phyloP scores from a whole-genome alignment of 2,797 vertebrate genomes.

The Tenualosa thibaudeaui region DNA sequence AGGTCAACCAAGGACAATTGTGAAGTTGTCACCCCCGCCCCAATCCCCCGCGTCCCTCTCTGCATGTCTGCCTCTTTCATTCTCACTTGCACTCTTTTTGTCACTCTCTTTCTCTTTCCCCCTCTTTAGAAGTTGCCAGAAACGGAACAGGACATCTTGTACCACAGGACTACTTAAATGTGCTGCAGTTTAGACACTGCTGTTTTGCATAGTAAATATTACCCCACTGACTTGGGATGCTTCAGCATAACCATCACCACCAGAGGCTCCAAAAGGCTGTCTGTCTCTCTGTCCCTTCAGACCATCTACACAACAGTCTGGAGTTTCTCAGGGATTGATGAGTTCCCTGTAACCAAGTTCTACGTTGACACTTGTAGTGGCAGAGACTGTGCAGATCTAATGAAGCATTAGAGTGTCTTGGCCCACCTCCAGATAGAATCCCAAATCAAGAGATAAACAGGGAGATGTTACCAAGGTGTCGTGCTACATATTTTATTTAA shows the following conservation, averaged over 20 bases:
- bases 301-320: not conserved
- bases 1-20: slow-evolving; percentile 35
- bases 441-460: not conserved
- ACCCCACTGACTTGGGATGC: not conserved
- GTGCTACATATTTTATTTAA: not conserved
- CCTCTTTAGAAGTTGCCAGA: not conserved
- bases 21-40: slow-evolving; percentile 11
- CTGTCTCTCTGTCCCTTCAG: not conserved
- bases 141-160: not conserved
- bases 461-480: not conserved
- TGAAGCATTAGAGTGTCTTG: not conserved
- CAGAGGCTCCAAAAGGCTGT: not conserved
- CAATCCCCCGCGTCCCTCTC: not conserved
- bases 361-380: not conserved
- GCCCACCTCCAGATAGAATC: not conserved
- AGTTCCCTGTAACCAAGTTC: not conserved
- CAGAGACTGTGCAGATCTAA: not conserved
- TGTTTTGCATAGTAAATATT: slow-evolving; percentile 3
- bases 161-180: not conserved
- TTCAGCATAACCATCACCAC: not conserved
- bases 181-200: not conserved
- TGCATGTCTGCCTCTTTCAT: not conserved
- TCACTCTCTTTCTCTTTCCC: not conserved
- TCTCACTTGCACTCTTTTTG: not conserved
- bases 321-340: not conserved